phyloP scores from a whole-genome alignment of 2,113 vertebrate species.

The Xiphorhynchus elegans region DNA sequence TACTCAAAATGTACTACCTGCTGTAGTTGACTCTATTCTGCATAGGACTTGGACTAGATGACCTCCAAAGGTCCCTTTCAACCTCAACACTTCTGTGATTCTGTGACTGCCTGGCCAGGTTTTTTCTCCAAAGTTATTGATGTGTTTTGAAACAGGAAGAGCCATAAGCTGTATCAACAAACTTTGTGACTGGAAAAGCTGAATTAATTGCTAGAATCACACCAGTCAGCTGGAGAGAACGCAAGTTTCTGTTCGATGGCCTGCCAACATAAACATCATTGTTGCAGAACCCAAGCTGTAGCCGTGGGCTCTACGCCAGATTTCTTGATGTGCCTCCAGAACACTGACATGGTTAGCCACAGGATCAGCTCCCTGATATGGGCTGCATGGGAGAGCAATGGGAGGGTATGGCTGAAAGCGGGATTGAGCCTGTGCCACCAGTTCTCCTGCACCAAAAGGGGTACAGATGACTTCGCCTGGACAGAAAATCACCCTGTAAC shows the following conservation, averaged over 20 bases:
- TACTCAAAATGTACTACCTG: background rate
- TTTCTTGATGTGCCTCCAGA: background rate
- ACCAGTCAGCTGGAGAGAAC: conserved; percentile 3
- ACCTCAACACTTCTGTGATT: background rate
- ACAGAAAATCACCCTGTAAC: background rate
- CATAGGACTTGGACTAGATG: background rate
- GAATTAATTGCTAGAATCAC: conserved; percentile 49
- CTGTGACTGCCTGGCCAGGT: background rate
- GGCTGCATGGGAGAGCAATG: background rate
- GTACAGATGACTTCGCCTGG: accelerated
- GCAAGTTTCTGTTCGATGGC: background rate
- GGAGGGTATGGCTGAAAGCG: background rate
- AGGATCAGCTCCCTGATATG: background rate
- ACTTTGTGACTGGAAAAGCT: conserved; percentile 33
- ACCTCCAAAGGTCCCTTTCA: background rate
- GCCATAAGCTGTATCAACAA: conserved; percentile 53
- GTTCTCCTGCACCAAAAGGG: background rate
- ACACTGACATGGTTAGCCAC: background rate
- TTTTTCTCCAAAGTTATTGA: background rate
- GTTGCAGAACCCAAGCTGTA: background rate
- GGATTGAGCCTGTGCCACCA: background rate
- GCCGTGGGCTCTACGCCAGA: background rate
- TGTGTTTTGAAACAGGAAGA: conserved; percentile 46
- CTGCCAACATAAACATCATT: conserved; percentile 16
- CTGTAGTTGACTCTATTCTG: background rate